Evolutionary conservation across 2,113 vertebrate species (phyloP).

Genomic region (Cricetomys ansorgei): DNA sequence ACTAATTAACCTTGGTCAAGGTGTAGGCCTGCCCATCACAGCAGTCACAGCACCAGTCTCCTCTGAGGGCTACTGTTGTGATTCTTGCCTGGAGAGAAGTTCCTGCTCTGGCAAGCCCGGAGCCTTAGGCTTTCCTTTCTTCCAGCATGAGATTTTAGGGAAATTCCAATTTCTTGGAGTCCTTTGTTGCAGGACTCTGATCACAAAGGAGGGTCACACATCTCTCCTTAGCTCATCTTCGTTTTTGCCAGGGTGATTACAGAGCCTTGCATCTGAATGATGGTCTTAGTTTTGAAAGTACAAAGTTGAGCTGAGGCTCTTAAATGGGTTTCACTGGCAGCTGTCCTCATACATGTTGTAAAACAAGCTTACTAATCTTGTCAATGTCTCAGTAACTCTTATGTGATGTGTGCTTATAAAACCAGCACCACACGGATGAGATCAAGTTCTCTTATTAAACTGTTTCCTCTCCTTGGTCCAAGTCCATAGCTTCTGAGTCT

Average conservation of each 20-base stretch:
- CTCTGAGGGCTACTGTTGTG: background rate
- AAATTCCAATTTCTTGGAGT: background rate
- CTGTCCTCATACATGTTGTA: background rate
- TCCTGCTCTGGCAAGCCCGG: background rate
- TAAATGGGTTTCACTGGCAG: too few species aligned
- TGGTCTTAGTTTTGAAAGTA: background rate
- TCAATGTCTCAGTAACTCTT: background rate
- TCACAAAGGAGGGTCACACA: background rate
- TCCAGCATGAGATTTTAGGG: background rate
- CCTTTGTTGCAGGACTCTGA: background rate
- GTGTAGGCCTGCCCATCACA: background rate
- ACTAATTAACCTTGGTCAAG: background rate
- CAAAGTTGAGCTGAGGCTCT: background rate
- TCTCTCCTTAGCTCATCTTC: background rate
- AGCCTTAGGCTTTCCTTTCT: background rate
- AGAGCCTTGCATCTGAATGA: background rate
- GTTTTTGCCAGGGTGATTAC: too few species aligned
- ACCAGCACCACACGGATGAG: background rate
- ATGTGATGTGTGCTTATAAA: background rate
- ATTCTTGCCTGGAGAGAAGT: background rate
- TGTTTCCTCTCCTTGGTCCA: too few species aligned
- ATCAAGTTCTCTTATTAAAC: too few species aligned
- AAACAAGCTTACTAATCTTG: background rate
- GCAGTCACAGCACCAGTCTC: too few species aligned
- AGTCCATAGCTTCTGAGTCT: background rate